Evolutionary conservation across 2,888 invertebrate species (phyloP).

Genomic region (Sipha maydis): DNA sequence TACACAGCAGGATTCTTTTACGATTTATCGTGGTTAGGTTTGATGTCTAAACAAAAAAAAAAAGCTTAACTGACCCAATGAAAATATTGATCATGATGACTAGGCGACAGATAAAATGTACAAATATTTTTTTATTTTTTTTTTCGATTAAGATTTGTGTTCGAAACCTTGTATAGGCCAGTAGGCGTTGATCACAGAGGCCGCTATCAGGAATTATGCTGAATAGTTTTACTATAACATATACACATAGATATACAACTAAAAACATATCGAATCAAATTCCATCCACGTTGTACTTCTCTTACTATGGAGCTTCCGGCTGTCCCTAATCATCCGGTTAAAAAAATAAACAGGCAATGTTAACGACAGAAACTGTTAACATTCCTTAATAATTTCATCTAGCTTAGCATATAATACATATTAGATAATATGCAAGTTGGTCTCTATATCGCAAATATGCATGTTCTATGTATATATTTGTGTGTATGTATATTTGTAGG

Average conservation of each 20-base stretch:
- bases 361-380: slow-evolving; percentile 21
- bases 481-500: not conserved
- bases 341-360: slow-evolving; percentile 41
- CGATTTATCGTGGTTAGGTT: slow-evolving; percentile 11
- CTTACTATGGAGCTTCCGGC: slow-evolving; percentile 40
- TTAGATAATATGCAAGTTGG: not conserved
- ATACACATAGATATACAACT: slow-evolving; percentile 8
- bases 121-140: slow-evolving; percentile 29
- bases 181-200: slow-evolving; percentile 56
- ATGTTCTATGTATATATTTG: not conserved
- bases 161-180: not conserved
- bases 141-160: slow-evolving; percentile 43
- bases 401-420: not conserved
- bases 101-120: slow-evolving; percentile 43
- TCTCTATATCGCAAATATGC: slow-evolving; percentile 47
- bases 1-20: slow-evolving; percentile 35
- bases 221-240: slow-evolving; percentile 31
- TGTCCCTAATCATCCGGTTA: slow-evolving; percentile 43
- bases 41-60: slow-evolving; percentile 51
- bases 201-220: slow-evolving; percentile 52
- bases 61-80: not conserved
- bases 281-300: slow-evolving; percentile 25
- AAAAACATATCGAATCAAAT: slow-evolving; percentile 41
- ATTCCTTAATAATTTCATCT: slow-evolving; percentile 19
- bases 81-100: slow-evolving; percentile 50